Evolutionary conservation across 2,113 vertebrate species (phyloP), one percentile per base, ranked within the genome.

Genomic region (Atrichornis clamosus): DNA sequence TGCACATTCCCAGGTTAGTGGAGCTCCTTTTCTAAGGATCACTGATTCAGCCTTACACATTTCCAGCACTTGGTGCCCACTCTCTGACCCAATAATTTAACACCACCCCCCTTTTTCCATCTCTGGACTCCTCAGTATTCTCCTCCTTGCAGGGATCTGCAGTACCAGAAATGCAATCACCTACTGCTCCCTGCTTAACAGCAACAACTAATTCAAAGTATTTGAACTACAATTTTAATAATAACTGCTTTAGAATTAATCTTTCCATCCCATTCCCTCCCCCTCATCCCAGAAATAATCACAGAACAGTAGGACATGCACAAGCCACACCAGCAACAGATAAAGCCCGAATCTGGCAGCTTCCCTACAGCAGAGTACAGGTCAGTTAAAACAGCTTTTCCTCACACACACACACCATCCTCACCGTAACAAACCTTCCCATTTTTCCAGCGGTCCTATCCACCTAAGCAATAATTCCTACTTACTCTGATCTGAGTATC

Each of bases 401-500:
- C 53, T 27, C 15, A 23, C 69, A 77, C 50, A n/a, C n/a, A n/a
- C n/a, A 42, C 65, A 78, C 9, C 39, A 80, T n/a, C 47, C 79
- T 89, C 91, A 50, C 93, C 77, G 69, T n/a, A 91, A 87, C 62
- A 95, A 94, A 78, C 94, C 93, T 95, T 73, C 5, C 5, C 55
- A 13, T 95, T 92, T 87, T 77, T 64, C 60, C 92, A 91, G 30
- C 6, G 8, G 53, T 96, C 87, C 90, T 91, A 84, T 50, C 91
- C 96, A 82, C 87, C 84, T 53, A 64, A 82, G 90, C 91, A 97
- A 74, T 91, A 92, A 97, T 96, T 92, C 60, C 64, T 97, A 99
- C 99, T 99, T 98, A 99, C 99, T 98, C 97, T 96, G 98, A 95
- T 97, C 97, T 97, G 96, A 96, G 97, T 96, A 98, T 97, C 97